Base-by-base conservation (phyloP, 2,888 invertebrate genomes). In the Ernsta delagoae region DNA sequence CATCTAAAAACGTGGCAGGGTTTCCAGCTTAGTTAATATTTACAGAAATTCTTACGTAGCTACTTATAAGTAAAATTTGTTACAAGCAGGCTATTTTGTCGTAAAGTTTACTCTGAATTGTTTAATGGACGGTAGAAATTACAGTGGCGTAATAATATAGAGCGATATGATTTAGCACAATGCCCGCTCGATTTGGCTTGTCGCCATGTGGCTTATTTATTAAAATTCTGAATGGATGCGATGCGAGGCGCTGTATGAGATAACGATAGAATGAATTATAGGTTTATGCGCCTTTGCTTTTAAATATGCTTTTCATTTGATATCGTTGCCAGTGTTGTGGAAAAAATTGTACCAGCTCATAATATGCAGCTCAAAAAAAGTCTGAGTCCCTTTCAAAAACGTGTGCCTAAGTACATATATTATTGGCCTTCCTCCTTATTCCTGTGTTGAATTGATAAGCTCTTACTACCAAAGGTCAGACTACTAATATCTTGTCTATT, bases 171-270 rank as follows among this genome's bases (percentile, higher is more conserved):
- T 45, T 57, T 56, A 65, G 56, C 43, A 56, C 31, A 31, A 36
- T 39, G 31, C 24, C 43, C 56, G 45, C 48, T 61, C 36, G 43
- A 65, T 31, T 65, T 65, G 64, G 64, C 64, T 7, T 34, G 34
- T 57, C 64, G 64, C 64, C 64, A 65, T 65, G 45, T 45, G n/a
- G 43, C 11, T 57, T 65, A 56, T 65, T 64, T 64, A 64, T 64
- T 59, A 16, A 59, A 36, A 16, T 59, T 24, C 59, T 57, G 57
- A 36, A 34, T 36, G 12, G 57, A 57, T 57, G 50, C 12, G 31
- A 31, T 31, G 31, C 50, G 16, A 8, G 50, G 7, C 16, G n/a
- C 45, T 45, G 48, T 48, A 48, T 48, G 48, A 48, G 48, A 48
- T 48, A 48, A 48, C 6, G 12, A 48, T 9, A 0, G 12, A 12